Base-by-base conservation (phyloP, 2,888 invertebrate genomes). In the Epinotia demarniana region DNA sequence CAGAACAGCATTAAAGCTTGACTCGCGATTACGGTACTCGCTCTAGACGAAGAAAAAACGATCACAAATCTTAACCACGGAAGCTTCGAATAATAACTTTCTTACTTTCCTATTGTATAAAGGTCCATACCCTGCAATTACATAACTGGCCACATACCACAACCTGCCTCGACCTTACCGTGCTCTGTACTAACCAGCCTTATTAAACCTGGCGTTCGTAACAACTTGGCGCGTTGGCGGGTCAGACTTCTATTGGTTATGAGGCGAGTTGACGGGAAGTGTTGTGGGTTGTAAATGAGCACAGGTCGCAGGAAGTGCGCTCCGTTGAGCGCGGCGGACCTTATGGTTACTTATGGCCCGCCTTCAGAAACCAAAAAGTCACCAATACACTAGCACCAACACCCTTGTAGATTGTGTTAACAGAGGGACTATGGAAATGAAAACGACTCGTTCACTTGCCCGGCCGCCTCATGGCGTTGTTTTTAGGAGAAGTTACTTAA, bases 261-360 rank as follows among this genome's bases (percentile, higher is more conserved):
- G 2, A n/a, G 53, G 53, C 8, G n/a, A 53, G 1, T n/a, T 53
- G 16, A n/a, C 16, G 53, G n/a, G 6, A n/a, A 8, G 53, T 2
- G 5, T n/a, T 53, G 53, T 8, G 8, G 53, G 6, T 53, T 53
- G 13, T n/a, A 53, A 53, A 12, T 46, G n/a, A 53, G 6, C n/a
- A 53, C 66, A 53, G 73, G 62, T 69, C 83, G 80, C 87, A 88
- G 92, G 92, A 91, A 88, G 82, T 83, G 83, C 82, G 92, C 92
- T 92, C 81, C 82, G 85, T 84, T 79, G 84, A 90, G 91, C 91
- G 80, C 85, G 84, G 79, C 82, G 77, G 78, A 80, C 82, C 84
- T 84, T 86, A 86, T 85, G 85, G 85, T 19, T 46, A 1, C 49
- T 16, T 53, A 53, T 49, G 16, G 78, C 73, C 73, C 8, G 49